These are phyloP conservation scores for Zeus faber DNA, from an alignment of 2,113 vertebrate species.

Conservation along the genomic window DNA sequence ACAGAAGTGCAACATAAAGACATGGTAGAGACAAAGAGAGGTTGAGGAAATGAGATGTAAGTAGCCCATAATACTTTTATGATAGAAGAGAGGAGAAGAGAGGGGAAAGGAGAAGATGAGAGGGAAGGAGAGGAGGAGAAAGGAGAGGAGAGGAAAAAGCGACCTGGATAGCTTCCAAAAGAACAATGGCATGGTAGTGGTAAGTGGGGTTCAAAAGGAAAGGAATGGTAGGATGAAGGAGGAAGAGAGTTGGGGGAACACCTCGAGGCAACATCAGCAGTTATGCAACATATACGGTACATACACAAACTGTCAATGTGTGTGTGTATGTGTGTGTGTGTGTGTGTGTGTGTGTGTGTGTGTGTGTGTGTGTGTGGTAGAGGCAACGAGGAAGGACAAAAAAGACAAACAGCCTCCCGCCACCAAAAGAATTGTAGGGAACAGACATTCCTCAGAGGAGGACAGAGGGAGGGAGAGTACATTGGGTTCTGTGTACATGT, in stretches of 20 bases:
- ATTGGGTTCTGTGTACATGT: conserved; percentile 35
- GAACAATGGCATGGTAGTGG: conserved; percentile 13
- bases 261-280: conserved; percentile 35
- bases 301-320: conserved; percentile 30
- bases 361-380: too few relatives aligned
- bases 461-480: conserved; percentile 11
- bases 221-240: conserved; percentile 14
- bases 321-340: background rate
- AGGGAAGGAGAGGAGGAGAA: background rate
- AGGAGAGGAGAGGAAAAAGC: conserved; percentile 14
- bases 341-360: too few relatives aligned
- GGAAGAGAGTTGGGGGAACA: conserved; percentile 19
- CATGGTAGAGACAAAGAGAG: too few relatives aligned
- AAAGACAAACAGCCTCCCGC: conserved; percentile 3
- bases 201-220: background rate
- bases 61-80: too few relatives aligned
- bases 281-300: conserved; percentile 51
- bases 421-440: conserved; percentile 37
- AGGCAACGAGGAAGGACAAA: conserved; percentile 23
- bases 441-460: conserved; percentile 33
- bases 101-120: background rate
- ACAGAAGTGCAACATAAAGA: too few relatives aligned
- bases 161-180: conserved; percentile 43
- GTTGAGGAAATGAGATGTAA: too few relatives aligned
- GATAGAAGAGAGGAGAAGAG: too few relatives aligned